phyloP scores from a whole-genome alignment of 2,797 vertebrate genomes.

The Triplophysa yarkandensis region DNA sequence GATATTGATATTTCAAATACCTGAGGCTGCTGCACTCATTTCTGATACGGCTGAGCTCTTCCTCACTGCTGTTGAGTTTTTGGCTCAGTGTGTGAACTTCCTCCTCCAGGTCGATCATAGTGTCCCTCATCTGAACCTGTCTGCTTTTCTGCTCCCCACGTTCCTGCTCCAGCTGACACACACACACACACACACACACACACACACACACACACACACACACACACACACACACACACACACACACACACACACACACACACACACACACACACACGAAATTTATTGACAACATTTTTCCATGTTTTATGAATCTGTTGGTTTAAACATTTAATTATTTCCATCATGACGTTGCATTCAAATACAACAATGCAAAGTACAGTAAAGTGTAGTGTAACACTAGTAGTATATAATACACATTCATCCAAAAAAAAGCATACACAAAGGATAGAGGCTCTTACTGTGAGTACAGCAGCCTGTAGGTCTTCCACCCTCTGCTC shows the following conservation, averaged over 20 bases:
- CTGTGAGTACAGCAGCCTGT: slow-evolving; percentile 74
- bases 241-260: no score
- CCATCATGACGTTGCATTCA: neutral
- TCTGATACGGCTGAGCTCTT: slow-evolving; percentile 71
- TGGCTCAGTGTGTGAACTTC: slow-evolving; percentile 73
- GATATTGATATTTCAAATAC: slow-evolving; percentile 53
- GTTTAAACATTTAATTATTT: neutral
- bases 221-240: no score
- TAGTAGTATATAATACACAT: no score
- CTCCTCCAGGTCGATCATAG: slow-evolving; percentile 73
- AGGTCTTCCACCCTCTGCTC: slow-evolving; percentile 81
- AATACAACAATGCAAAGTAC: neutral
- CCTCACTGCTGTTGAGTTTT: slow-evolving; percentile 70
- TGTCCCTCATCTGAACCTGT: slow-evolving; percentile 72
- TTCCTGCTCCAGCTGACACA: slow-evolving; percentile 76
- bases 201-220: no score
- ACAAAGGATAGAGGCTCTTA: slow-evolving; percentile 40
- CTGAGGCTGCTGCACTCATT: slow-evolving; percentile 75
- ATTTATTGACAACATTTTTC: no score
- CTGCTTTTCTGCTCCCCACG: slow-evolving; percentile 73
- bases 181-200: no score
- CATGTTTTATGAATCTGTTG: no score
- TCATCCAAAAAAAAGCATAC: no score
- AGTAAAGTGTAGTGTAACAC: neutral
- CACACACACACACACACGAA: no score